Conservation (phyloP, 2,113 vertebrate genomes). For the Gila orcuttii region DNA sequence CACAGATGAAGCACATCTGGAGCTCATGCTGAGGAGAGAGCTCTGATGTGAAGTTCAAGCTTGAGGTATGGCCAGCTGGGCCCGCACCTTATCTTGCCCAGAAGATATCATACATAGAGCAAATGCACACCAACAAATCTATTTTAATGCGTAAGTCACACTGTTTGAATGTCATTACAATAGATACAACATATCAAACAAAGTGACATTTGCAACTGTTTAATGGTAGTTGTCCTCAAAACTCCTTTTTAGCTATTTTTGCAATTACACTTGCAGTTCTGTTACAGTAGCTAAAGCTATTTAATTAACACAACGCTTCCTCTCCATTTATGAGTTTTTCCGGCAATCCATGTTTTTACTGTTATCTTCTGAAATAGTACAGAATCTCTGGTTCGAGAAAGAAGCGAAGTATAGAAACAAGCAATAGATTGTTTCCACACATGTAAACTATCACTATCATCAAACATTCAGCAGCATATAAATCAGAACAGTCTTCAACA, state of each 20-base stretch:
- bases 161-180: background rate
- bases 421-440: too few relatives aligned
- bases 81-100: conserved; percentile 21
- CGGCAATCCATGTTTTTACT: too few relatives aligned
- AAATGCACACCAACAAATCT: background rate
- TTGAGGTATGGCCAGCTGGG: conserved; percentile 45
- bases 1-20: conserved; percentile 48
- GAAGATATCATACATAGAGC: conserved; percentile 13
- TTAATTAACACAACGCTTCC: too few relatives aligned
- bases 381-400: too few relatives aligned
- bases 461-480: too few relatives aligned
- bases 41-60: conserved; percentile 62
- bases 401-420: too few relatives aligned
- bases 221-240: background rate
- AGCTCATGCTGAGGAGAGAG: conserved; percentile 40
- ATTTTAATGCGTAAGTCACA: background rate
- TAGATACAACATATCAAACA: background rate
- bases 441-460: too few relatives aligned
- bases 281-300: too few relatives aligned
- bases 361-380: too few relatives aligned
- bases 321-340: too few relatives aligned
- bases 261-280: background rate
- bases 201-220: background rate
- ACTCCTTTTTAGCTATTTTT: background rate
- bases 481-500: too few relatives aligned